phyloP scores from a whole-genome alignment of 1,140 invertebrate species.

The Drosophila watanabei region DNA sequence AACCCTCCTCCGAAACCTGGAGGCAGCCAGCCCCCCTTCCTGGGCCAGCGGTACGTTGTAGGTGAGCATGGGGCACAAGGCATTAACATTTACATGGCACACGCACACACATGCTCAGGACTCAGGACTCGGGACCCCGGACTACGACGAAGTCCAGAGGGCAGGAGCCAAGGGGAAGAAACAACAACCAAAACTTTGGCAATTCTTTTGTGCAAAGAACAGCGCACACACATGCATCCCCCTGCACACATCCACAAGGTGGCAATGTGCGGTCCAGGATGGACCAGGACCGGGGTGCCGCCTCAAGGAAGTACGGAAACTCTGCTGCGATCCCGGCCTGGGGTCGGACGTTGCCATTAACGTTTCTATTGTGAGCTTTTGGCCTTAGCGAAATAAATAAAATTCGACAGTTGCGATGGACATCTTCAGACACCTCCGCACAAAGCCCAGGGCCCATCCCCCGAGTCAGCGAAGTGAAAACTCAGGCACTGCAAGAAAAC shows the following conservation, averaged over 20 bases:
- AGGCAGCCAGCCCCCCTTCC: neutral
- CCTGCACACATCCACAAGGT: conserved; percentile 28
- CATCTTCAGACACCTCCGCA: conserved; percentile 53
- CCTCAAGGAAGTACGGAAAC: conserved; percentile 77
- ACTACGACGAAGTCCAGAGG: conserved; percentile 3
- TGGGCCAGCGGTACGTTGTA: conserved; percentile 56
- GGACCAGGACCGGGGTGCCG: conserved; percentile 43
- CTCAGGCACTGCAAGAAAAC: conserved; percentile 32
- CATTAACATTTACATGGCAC: conserved; percentile 83
- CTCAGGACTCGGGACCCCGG: neutral
- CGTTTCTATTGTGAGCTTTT: conserved; percentile 83
- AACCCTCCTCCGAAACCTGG: conserved; percentile 23
- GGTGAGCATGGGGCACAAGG: conserved; percentile 74
- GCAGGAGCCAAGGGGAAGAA: conserved; percentile 28
- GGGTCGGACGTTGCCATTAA: conserved; percentile 69
- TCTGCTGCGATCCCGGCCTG: conserved; percentile 56
- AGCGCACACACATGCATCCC: conserved; percentile 19
- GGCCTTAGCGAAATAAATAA: conserved; percentile 82
- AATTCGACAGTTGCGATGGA: conserved; percentile 77
- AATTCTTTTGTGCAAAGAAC: conserved; percentile 68
- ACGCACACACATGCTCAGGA: conserved; percentile 42
- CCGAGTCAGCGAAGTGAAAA: conserved; percentile 11
- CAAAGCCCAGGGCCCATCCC: conserved; percentile 9
- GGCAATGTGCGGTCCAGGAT: conserved; percentile 56
- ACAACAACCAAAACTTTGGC: conserved; percentile 78